Percentiles rank a stretch among this genome's conserved stretches.
Conservation (phyloP, 30 jellyfish, hydroid and myxozoan species). For the Pseudorhiza aurosa region DNA sequence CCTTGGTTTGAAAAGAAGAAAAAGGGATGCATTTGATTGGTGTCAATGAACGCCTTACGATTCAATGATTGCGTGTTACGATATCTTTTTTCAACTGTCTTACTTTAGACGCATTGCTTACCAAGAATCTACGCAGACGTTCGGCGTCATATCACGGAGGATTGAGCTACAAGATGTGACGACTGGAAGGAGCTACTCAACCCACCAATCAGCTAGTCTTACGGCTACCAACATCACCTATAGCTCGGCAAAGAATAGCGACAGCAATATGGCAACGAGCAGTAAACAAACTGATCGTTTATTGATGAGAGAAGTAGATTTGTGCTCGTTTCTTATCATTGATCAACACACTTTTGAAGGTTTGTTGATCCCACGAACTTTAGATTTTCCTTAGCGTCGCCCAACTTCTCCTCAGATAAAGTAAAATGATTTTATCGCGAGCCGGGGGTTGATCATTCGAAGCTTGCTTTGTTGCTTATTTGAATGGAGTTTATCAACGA, state of each 20-base stretch:
- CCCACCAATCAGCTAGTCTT: slow-evolving; percentile 92
- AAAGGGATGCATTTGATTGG: no score
- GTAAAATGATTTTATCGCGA: no score
- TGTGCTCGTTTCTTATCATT: slow-evolving; percentile 75
- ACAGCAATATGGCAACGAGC: slow-evolving; percentile 71
- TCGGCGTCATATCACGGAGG: slow-evolving; percentile 90
- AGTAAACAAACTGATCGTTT: slow-evolving; percentile 75
- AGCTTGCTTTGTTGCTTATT: no score
- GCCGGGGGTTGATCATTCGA: no score
- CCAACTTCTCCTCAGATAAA: background rate
- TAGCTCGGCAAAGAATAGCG: slow-evolving; percentile 65
- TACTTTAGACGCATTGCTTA: slow-evolving; percentile 90
- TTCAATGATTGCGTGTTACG: no score
- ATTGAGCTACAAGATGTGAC: slow-evolving; percentile 72
- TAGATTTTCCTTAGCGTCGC: no score
- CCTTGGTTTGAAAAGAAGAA: no score
- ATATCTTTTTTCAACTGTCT: background rate
- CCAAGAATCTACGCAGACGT: slow-evolving; percentile 96
- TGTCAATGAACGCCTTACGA: no score
- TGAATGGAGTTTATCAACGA: no score
- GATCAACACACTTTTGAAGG: slow-evolving; percentile 99
- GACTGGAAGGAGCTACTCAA: slow-evolving; percentile 77
- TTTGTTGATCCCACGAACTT: slow-evolving; percentile 1
- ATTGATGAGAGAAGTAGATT: slow-evolving; percentile 79
- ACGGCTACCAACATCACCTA: slow-evolving; percentile 74